Evolutionary conservation across 2,888 invertebrate species (phyloP), one percentile per base, ranked within the genome.

Genomic region (Erpobdella octoculata): DNA sequence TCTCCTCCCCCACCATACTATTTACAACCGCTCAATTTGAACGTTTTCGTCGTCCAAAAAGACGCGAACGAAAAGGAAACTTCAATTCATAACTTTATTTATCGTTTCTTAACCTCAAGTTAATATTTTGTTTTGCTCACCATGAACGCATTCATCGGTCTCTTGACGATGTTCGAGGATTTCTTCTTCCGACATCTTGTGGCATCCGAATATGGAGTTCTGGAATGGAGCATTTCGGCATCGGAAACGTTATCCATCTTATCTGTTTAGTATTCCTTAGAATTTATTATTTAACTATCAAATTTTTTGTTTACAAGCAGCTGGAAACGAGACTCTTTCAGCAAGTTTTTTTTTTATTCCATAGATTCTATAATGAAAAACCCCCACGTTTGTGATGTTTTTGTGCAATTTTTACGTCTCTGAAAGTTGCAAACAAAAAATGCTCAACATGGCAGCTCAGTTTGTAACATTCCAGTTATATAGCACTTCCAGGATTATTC

Each of bases 61-160:
- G n/a, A n/a, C n/a, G n/a, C n/a, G n/a, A n/a, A n/a, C n/a, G n/a
- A n/a, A n/a, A n/a, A n/a, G n/a, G n/a, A n/a, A n/a, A n/a, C n/a
- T n/a, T n/a, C n/a, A n/a, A n/a, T n/a, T n/a, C n/a, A n/a, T n/a
- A n/a, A n/a, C n/a, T n/a, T n/a, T n/a, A n/a, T n/a, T n/a, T n/a
- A n/a, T n/a, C n/a, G n/a, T n/a, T n/a, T n/a, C n/a, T n/a, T n/a
- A n/a, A n/a, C n/a, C n/a, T n/a, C n/a, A n/a, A n/a, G n/a, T n/a
- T n/a, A n/a, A n/a, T n/a, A n/a, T n/a, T n/a, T n/a, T n/a, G n/a
- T n/a, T n/a, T n/a, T n/a, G n/a, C 66, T n/a, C 21, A 69, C 69
- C 69, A 69, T 69, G 25, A 69, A 69, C 2, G 69, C 46, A 28
- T 69, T 69, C 69, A 69, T 69, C 1, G 69, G 69, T 33, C 69